A percentile compares a stretch with the other conserved stretches of the same genome.
These are phyloP conservation scores for Parascotia fuliginaria DNA, from an alignment of 2,888 invertebrate genomes.

Conservation along the genomic window DNA sequence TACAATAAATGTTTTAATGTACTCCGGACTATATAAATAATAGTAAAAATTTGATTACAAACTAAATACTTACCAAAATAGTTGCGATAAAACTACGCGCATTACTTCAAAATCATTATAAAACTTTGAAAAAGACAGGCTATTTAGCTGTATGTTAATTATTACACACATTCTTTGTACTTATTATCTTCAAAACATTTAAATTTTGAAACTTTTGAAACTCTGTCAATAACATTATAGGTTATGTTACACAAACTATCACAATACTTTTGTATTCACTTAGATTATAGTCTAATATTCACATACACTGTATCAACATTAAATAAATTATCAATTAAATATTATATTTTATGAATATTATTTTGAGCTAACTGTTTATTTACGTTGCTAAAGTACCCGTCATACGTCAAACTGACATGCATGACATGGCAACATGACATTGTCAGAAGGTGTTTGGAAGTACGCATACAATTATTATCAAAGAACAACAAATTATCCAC, in stretches of 20 bases:
- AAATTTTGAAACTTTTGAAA: conserved; percentile 19
- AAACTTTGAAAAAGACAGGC: neutral
- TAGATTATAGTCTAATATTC: neutral
- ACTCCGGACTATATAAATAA: neutral
- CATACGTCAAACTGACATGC: conserved; percentile 37
- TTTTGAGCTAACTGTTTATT: conserved; percentile 24
- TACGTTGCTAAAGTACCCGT: conserved; percentile 29
- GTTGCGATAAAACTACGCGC: conserved; percentile 6
- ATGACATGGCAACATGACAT: conserved; percentile 9
- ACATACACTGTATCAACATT: neutral
- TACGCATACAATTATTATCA: neutral
- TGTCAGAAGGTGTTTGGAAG: conserved; percentile 28
- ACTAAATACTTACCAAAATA: conserved; percentile 23
- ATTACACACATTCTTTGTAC: neutral
- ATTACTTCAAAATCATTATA: neutral
- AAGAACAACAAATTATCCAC: no score
- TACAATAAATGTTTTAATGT: neutral
- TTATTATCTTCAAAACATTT: neutral
- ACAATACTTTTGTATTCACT: conserved; percentile 3
- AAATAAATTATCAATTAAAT: neutral
- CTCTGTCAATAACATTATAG: conserved; percentile 26
- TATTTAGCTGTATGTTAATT: neutral
- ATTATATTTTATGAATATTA: neutral
- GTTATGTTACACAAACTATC: conserved; percentile 32
- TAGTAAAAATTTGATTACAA: neutral